phyloP scores from a whole-genome alignment of 2,888 invertebrate genomes.

The Gymnocheta viridis region DNA sequence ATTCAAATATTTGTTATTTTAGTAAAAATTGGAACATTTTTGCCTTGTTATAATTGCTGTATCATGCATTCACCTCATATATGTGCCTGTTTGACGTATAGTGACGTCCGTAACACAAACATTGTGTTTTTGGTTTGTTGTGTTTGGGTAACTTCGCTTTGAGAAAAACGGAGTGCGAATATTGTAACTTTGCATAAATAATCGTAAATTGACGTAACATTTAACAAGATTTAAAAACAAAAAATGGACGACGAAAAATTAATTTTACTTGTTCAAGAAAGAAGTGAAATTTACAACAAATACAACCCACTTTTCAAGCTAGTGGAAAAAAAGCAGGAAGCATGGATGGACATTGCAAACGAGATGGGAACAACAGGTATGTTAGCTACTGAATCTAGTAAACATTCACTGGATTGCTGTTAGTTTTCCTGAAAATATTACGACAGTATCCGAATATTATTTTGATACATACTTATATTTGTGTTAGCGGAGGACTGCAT shows the following conservation, averaged over 20 bases:
- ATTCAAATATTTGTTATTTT: too few species aligned
- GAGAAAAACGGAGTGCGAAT: neutral
- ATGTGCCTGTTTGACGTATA: too few species aligned
- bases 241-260: constrained; percentile 46
- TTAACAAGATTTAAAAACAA: neutral
- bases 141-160: constrained; percentile 18
- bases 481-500: constrained; percentile 24
- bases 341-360: constrained; percentile 37
- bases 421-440: neutral
- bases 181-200: neutral
- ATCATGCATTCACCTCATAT: neutral
- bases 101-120: constrained; percentile 29
- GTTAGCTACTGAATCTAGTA: neutral
- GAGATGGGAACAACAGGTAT: constrained; percentile 30
- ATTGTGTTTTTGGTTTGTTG: neutral
- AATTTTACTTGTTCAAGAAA: constrained; percentile 46
- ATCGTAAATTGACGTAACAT: constrained; percentile 45
- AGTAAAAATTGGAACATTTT: too few species aligned
- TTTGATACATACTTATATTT: neutral
- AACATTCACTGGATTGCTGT: too few species aligned
- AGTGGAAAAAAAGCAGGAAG: constrained; percentile 27
- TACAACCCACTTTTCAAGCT: constrained; percentile 29
- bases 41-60: too few species aligned
- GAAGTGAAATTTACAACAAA: constrained; percentile 31
- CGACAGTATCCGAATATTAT: neutral